Evolutionary conservation across 2,888 invertebrate species (phyloP), one percentile per base, ranked within the genome.

Genomic region (Epicampocera succincta): DNA sequence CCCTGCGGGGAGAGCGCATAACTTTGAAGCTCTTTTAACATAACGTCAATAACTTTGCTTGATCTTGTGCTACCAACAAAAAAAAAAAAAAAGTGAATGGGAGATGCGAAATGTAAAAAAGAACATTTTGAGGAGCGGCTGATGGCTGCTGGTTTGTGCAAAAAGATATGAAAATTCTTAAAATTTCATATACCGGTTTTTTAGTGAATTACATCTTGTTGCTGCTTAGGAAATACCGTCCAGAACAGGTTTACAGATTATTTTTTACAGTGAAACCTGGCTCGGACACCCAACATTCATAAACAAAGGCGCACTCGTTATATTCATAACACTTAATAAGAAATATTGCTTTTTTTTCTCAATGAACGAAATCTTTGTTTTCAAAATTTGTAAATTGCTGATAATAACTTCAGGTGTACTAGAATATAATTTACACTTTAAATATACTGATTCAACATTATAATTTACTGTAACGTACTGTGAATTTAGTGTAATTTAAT

Each of bases 201-300:
- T 40, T 33, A 33, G 56, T 25, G 25, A 29, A 42, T 56, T 56
- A 25, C 40, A 17, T 17, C 2, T 15, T 25, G 15, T 46, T 38
- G 38, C 17, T 21, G 40, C 42, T 68, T 40, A 29, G 46, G 40
- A 46, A 54, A 40, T n/a, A 48, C 60, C 46, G 38, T 12, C 15
- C n/a, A 33, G 54, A 73, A 73, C 73, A 54, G 52, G 73, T 73
- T 73, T 72, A 17, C 6, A n/a, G 33, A 25, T 61, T 52, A 44
- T 9, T 50, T 17, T 29, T 52, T 25, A 19, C 52, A 33, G 33
- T 33, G 8, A 33, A 33, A 33, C 33, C 3, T 33, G 33, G 33
- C 33, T 33, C 5, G 25, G 5, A 5, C 25, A 33, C 33, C 3
- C 33, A 33, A 33, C 33, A 9, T 33, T 33, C 8, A 33, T 33